A percentile compares a stretch with the other conserved stretches of the same genome.
Evolutionary conservation across 2,113 vertebrate species (phyloP).

Genomic region (Eulemur rufifrons): DNA sequence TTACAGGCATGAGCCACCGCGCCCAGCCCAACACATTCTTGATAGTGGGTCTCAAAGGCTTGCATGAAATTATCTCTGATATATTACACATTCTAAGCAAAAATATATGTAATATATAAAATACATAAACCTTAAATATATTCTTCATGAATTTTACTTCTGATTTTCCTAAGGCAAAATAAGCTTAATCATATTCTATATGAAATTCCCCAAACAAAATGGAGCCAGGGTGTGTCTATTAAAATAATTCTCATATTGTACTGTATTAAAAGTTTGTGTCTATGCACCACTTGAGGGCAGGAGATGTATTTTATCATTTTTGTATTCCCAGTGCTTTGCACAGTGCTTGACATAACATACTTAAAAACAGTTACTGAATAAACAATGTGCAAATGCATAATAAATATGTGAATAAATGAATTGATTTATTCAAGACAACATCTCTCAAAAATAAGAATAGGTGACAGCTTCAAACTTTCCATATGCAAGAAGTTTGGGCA

Average conservation of each 20-base stretch:
- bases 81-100: background rate
- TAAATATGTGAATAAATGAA: background rate
- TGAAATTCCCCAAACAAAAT: background rate
- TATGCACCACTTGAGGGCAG: background rate
- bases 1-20: no score
- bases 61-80: background rate
- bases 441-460: background rate
- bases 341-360: background rate
- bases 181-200: background rate
- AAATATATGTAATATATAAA: background rate
- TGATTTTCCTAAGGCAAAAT: background rate
- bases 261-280: background rate
- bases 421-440: background rate
- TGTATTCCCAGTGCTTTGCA: background rate
- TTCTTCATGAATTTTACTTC: background rate
- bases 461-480: background rate
- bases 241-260: background rate
- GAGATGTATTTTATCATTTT: background rate
- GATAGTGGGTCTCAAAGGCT: background rate
- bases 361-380: slow-evolving; percentile 7
- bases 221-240: background rate
- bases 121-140: background rate
- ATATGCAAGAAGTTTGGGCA: background rate
- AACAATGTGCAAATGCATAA: background rate
- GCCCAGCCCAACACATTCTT: background rate